Evolutionary conservation across 2,888 invertebrate genomes (phyloP).

Genomic region (Melanostoma mellinum): DNA sequence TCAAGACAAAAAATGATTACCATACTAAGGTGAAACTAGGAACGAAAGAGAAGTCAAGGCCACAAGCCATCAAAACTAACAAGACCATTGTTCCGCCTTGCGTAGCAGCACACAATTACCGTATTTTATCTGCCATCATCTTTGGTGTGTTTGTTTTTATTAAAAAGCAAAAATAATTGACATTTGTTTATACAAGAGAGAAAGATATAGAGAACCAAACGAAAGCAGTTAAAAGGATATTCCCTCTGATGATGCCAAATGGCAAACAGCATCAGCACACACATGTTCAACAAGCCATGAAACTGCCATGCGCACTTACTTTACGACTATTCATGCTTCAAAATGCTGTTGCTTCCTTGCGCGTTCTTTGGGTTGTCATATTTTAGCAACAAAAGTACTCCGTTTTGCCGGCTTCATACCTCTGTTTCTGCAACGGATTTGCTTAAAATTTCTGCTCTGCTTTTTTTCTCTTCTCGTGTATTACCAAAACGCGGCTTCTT

Average conservation of each 20-base stretch:
- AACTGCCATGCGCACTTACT: slow-evolving; percentile 61
- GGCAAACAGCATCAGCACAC: slow-evolving; percentile 41
- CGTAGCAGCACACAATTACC: slow-evolving; percentile 57
- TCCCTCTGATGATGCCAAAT: slow-evolving; percentile 18
- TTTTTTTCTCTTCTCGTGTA: slow-evolving; percentile 21
- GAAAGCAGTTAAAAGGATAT: slow-evolving; percentile 56
- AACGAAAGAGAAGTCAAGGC: slow-evolving; percentile 57
- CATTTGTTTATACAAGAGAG: slow-evolving; percentile 53
- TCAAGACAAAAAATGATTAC: slow-evolving; percentile 9
- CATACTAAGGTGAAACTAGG: slow-evolving; percentile 10
- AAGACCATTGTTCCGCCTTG: slow-evolving; percentile 71
- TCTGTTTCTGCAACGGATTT: slow-evolving; percentile 23
- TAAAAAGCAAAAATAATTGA: slow-evolving; percentile 64
- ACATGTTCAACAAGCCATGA: slow-evolving; percentile 63
- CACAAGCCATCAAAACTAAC: slow-evolving; percentile 68
- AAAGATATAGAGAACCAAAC: slow-evolving; percentile 32
- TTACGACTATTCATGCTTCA: slow-evolving; percentile 65
- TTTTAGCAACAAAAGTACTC: slow-evolving; percentile 68
- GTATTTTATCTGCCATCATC: slow-evolving; percentile 64
- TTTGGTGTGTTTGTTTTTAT: slow-evolving; percentile 22
- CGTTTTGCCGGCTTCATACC: slow-evolving; percentile 31
- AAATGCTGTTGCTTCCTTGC: slow-evolving; percentile 53
- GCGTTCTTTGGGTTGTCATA: slow-evolving; percentile 56
- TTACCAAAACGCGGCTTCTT: slow-evolving; percentile 18
- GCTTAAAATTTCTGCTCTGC: slow-evolving; percentile 33